Conservation (phyloP, 2,797 vertebrate species). For the Sebastes elongatus region DNA sequence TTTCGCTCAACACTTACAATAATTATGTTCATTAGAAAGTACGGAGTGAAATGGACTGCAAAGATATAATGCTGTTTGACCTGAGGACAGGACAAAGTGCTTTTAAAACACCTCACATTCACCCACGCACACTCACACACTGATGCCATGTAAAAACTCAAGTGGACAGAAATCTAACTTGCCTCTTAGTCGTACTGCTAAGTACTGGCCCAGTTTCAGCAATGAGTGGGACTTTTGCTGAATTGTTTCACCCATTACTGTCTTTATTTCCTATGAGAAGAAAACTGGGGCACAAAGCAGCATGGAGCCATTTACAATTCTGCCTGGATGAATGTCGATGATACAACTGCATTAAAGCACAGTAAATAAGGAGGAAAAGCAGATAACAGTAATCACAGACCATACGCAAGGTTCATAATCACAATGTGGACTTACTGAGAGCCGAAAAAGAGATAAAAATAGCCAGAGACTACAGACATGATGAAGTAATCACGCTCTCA, state of each 20-base stretch:
- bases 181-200: neutral
- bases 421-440: constrained; percentile 7
- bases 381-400: constrained; percentile 31
- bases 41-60: neutral
- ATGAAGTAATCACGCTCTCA: constrained; percentile 35
- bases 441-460: neutral
- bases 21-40: neutral
- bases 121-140: neutral
- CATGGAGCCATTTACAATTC: constrained; percentile 58
- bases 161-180: neutral
- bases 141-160: neutral
- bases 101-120: neutral
- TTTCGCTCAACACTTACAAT: neutral
- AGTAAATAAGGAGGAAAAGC: constrained; percentile 19
- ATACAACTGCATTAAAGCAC: constrained; percentile 23
- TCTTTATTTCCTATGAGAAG: constrained; percentile 48
- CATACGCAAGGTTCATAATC: constrained; percentile 14
- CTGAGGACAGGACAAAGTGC: neutral
- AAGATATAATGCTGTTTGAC: neutral
- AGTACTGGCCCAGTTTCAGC: constrained; percentile 44
- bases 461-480: neutral
- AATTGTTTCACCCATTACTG: constrained; percentile 36
- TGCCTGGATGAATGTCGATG: constrained; percentile 39
- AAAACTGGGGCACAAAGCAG: constrained; percentile 68
- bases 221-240: neutral